Evolutionary conservation across 2,888 invertebrate species (phyloP), one percentile per base, ranked within the genome.

Genomic region (Plebejus anna): DNA sequence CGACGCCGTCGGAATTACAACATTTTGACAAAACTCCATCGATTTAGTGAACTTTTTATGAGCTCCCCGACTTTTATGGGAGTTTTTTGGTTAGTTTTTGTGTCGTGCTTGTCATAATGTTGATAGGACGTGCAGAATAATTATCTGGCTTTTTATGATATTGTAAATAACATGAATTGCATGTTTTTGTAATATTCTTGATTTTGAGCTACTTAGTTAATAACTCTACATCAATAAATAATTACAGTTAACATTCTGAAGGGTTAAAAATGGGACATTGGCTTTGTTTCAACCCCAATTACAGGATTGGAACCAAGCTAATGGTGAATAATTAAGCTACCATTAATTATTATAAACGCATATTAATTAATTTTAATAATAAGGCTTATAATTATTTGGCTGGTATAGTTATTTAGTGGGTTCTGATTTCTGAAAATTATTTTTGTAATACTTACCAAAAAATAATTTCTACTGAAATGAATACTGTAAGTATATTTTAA

Each of bases 21-120:
- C 66, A 36, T 66, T 66, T 32, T 36, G 66, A 32, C 66, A 66
- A 66, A 66, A 66, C 32, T 66, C 66, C 66, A 66, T 66, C 32
- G 66, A 66, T 66, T 32, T 66, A 16, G 5, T 32, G 66, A 66
- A 66, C 32, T 66, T 66, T 66, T 66, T 66, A 66, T 66, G 11
- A 66, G 28, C 59, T 59, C 22, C 13, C 6, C 28, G 22, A 28
- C 32, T 66, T 66, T 32, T 16, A 32, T 5, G 32, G 7, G 66
- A 66, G 32, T 66, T 66, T 36, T 66, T 66, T 4, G 32, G 11
- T 66, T 66, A 16, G 32, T 36, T 66, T 51, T 66, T 66, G 9
- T 66, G 66, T 66, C 32, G 32, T 32, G 5, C 32, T 66, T 32
- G 66, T 32, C 66, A 66, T 11, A 61, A 61, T 66, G 13, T 66